A percentile compares a stretch with the other conserved stretches of the same genome.
Conservation (phyloP, 2,113 vertebrate species). For the Alethe diademata region DNA sequence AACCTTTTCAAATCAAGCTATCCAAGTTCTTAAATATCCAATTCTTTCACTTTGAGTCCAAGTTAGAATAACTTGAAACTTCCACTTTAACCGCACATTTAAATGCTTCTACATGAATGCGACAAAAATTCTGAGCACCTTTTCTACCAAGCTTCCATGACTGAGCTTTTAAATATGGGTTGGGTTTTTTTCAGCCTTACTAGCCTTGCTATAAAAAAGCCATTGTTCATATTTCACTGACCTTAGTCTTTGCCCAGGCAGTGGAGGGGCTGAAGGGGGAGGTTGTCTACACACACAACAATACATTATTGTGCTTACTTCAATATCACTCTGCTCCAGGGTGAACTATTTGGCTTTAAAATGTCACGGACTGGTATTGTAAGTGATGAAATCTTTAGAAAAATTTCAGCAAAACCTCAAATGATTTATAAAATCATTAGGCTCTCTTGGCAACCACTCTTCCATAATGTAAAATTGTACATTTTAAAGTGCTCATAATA, state of each 20-base stretch:
- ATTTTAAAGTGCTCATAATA: neutral
- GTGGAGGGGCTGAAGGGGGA: neutral
- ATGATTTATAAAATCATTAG: neutral
- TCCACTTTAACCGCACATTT: neutral
- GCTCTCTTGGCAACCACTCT: neutral
- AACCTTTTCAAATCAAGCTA: neutral
- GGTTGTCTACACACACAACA: neutral
- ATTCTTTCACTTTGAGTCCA: neutral
- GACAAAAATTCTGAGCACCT: neutral
- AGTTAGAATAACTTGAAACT: neutral
- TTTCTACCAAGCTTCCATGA: neutral
- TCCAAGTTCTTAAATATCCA: neutral
- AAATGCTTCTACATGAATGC: neutral
- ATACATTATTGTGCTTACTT: conserved; percentile 4
- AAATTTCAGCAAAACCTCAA: neutral
- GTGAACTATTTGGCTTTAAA: neutral
- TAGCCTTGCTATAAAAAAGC: neutral
- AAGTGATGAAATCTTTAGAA: neutral
- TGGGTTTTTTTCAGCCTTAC: neutral
- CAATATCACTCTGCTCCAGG: neutral
- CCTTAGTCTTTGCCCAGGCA: conserved; percentile 18
- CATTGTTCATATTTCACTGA: conserved; percentile 24
- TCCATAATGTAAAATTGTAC: neutral
- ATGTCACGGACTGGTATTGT: neutral
- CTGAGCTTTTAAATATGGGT: neutral